Evolutionary conservation across 2,797 vertebrate species (phyloP), one percentile per base, ranked within the genome.

Genomic region (Phrynocephalus guinanensis): DNA sequence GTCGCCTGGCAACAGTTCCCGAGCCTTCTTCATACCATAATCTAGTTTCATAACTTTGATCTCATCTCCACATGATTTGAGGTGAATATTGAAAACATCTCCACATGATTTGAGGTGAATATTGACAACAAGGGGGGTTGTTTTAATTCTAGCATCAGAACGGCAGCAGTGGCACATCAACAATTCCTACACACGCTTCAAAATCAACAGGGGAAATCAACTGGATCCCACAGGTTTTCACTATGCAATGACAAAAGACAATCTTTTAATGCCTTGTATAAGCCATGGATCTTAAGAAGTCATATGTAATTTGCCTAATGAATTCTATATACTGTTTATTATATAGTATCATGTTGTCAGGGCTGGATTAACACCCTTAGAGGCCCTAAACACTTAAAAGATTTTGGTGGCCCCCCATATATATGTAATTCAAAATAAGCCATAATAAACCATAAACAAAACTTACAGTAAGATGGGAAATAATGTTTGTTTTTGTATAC

Each of bases 1-100:
- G 83, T 88, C 81, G 48, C 83, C 79, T 88, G 71, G 87, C 87
- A 88, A 88, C 83, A 9, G 66, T 75, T 85, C 83, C 77, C n/a
- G 56, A n/a, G 63, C 66, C 73, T 50, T 73, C 68, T 88, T 82
- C 78, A 82, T 76, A 68, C 30, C n/a, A 83, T 44, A 52, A 77
- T 76, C 38, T 70, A 75, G 68, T 79, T 68, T 82, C 72, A 82
- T 70, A 85, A 52, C n/a, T 67, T 75, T 80, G 56, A 52, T 80
- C 70, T 75, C 70, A 60, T 20, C 66, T 33, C 67, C 52, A 15
- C 10, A 75, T 71, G 2, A 75, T 78, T 67, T 76, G 48, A 76
- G 63, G 56, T 76, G 70, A 88, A 84, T 75, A 30, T 22, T 48
- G 10, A 75, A 28, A 67, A 26, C 30, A 68, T 20, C 66, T 33